A percentile compares a stretch with the other conserved stretches of the same genome.
Evolutionary conservation across 2,113 vertebrate species (phyloP).

Genomic region (Callorhinus ursinus): DNA sequence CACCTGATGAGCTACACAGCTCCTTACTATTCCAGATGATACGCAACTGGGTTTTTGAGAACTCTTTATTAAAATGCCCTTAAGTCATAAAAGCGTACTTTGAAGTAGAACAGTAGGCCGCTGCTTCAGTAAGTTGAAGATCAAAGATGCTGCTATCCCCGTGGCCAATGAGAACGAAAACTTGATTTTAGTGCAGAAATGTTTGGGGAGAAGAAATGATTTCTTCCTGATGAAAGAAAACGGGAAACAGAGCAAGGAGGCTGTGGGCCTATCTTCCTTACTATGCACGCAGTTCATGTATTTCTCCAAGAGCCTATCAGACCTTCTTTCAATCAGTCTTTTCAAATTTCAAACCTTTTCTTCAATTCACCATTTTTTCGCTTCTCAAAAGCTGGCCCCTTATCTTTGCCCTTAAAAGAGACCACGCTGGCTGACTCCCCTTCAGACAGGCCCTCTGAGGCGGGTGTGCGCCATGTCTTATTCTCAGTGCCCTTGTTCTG

Average conservation of each 20-base stretch:
- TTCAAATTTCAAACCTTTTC: slow-evolving; percentile 46
- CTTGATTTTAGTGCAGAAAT: slow-evolving; percentile 55
- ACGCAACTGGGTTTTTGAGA: slow-evolving; percentile 54
- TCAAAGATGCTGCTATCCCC: slow-evolving; percentile 70
- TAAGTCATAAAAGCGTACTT: slow-evolving; percentile 73
- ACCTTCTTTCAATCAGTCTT: slow-evolving; percentile 50
- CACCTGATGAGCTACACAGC: not conserved
- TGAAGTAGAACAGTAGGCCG: slow-evolving; percentile 76
- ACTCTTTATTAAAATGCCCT: slow-evolving; percentile 75
- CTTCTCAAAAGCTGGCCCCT: slow-evolving; percentile 25
- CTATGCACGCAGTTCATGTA: not conserved
- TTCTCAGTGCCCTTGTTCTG: slow-evolving; percentile 2
- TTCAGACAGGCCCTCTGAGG: slow-evolving; percentile 4
- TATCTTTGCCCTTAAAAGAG: slow-evolving; percentile 53
- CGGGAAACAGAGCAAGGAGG: not conserved
- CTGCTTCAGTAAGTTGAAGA: slow-evolving; percentile 69
- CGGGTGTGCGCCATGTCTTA: not conserved
- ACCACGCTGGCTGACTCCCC: not conserved
- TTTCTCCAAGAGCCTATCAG: slow-evolving; percentile 5
- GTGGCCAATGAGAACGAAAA: slow-evolving; percentile 65
- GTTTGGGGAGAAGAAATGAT: slow-evolving; percentile 58
- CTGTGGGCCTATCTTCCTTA: not conserved
- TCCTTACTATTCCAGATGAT: slow-evolving; percentile 14
- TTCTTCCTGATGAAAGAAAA: slow-evolving; percentile 64
- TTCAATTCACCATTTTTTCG: slow-evolving; percentile 20